Conservation (phyloP, 2,113 vertebrate genomes). For the Heteronetta atricapilla region DNA sequence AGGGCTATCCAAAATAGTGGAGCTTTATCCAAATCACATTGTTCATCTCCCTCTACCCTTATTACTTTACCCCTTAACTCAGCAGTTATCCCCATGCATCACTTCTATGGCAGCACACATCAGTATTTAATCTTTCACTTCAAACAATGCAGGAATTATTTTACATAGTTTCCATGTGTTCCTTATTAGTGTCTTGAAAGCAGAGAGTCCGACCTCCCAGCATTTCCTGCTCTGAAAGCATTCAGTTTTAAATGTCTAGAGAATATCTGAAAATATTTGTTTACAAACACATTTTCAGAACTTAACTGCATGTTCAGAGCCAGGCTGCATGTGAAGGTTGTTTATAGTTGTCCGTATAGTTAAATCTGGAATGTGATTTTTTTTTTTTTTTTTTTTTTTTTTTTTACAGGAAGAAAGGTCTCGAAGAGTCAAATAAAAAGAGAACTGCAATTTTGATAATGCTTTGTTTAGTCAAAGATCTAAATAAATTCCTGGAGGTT, state of each 20-base stretch:
- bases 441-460: constrained; percentile 60
- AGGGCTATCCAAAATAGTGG: background rate
- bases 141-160: constrained; percentile 27
- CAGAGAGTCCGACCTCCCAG: background rate
- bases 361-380: constrained; percentile 40
- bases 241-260: constrained; percentile 2
- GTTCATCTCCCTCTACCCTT: background rate
- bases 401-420: constrained; percentile 62
- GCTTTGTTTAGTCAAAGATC: constrained; percentile 44
- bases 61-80: background rate
- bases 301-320: constrained; percentile 10
- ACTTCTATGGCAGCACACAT: background rate
- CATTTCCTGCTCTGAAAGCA: constrained; percentile 30
- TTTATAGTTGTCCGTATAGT: constrained; percentile 25
- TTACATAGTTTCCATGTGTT: constrained; percentile 42
- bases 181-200: constrained; percentile 43
- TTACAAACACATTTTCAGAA: constrained; percentile 48
- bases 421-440: constrained; percentile 65
- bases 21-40: background rate
- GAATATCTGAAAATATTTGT: constrained; percentile 31
- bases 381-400: constrained; percentile 73
- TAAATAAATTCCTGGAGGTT: constrained; percentile 69
- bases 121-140: constrained; percentile 28
- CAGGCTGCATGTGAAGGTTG: background rate
- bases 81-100: background rate